Base-by-base conservation (phyloP, 2,113 vertebrate genomes). In the Nettapus auritus region DNA sequence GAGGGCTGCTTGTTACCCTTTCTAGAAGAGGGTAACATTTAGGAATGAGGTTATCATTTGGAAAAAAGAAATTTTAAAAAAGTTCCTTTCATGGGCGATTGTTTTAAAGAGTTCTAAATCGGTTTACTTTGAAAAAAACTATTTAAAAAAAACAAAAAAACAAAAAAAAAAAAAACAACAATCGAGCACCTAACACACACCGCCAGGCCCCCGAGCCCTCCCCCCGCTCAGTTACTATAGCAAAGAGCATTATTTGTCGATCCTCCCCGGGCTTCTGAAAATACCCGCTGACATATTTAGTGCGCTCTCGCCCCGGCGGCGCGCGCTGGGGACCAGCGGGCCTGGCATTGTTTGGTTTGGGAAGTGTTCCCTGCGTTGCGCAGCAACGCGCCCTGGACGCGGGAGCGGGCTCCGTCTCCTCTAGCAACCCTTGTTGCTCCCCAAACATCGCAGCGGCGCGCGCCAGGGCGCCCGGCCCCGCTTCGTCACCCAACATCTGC, bases 261-360 rank as follows among this genome's bases (percentile, higher is more conserved):
- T 62, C 87, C 92, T 96, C 89, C 95, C 96, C 90, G 86, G 81
- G 90, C 89, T 97, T 98, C 97, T 97, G 97, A 98, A 98, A 99
- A 98, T 98, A 98, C 98, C 98, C 98, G 98, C 98, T 99, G 98
- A 98, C 98, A 98, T 97, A 98, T 99, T 99, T 98, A 98, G 98
- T 98, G 98, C 97, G 98, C 97, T 98, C 97, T 98, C 98, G 98
- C 98, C 98, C 98, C 98, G 98, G 98, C 59, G 34, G 36, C 20
- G 53, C 26, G 76, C 29, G 25, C n/a, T 26, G 75, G 19, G 96
- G 96, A 44, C 97, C 97, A 98, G 81, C 95, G 96, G 98, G 98
- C 98, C 98, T 98, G 98, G 98, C 98, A 99, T 98, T 99, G 99
- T 99, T 99, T 99, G 98, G 98, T 99, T 99, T 99, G 99, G 99